phyloP scores from a whole-genome alignment of 2,888 invertebrate species.

The Apamea monoglypha region DNA sequence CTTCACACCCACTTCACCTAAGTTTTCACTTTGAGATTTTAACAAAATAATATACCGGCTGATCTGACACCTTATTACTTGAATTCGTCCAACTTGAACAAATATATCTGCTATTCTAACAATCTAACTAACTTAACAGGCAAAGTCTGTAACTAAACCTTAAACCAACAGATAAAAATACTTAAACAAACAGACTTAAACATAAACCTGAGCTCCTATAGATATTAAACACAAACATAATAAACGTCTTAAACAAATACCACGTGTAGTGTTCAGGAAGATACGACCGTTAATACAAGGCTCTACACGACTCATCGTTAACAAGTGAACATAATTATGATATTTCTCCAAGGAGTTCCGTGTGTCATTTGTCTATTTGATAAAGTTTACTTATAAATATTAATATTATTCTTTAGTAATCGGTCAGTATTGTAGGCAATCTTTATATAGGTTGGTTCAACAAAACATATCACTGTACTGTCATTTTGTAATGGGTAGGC shows the following conservation, averaged over 20 bases:
- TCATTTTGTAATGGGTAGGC: too few relatives aligned
- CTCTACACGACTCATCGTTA: constrained; percentile 25
- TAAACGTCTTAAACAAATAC: constrained; percentile 23
- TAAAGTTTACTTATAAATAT: constrained; percentile 21
- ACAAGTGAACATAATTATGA: constrained; percentile 29
- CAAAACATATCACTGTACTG: too few relatives aligned
- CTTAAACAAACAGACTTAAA: constrained; percentile 8
- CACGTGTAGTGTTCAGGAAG: constrained; percentile 37
- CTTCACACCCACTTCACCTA: neutral
- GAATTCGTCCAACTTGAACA: neutral
- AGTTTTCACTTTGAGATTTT: neutral
- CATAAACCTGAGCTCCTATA: constrained; percentile 16
- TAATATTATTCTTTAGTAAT: constrained; percentile 29
- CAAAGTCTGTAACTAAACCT: constrained; percentile 22
- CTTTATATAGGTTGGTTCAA: too few relatives aligned
- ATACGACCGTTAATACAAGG: constrained; percentile 30
- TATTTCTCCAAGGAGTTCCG: constrained; percentile 43
- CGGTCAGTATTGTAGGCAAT: neutral
- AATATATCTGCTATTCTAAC: neutral
- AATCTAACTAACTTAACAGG: neutral
- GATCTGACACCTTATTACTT: too few relatives aligned
- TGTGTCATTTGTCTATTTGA: neutral
- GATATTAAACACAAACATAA: constrained; percentile 22
- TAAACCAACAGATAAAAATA: too few relatives aligned
- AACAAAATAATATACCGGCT: too few relatives aligned